These are phyloP conservation scores for Pagrus major DNA, from an alignment of 2,113 vertebrate species.

Conservation along the genomic window DNA sequence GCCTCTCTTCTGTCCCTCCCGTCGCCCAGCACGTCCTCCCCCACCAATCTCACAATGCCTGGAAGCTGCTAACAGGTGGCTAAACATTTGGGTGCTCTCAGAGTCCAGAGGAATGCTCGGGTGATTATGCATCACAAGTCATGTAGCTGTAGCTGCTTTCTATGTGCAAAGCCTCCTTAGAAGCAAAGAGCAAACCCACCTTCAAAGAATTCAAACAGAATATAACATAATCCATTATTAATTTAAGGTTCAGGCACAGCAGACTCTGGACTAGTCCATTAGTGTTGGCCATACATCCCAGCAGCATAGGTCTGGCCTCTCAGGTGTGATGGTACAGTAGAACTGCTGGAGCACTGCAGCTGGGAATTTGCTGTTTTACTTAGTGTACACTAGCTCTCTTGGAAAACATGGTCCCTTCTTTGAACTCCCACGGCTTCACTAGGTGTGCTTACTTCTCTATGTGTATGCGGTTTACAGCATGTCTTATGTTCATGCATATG, in stretches of 20 bases:
- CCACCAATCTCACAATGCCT: conserved; percentile 53
- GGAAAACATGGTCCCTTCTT: conserved; percentile 45
- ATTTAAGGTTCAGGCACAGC: conserved; percentile 48
- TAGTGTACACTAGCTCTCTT: conserved; percentile 36
- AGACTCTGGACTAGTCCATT: conserved; percentile 36
- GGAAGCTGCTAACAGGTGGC: conserved; percentile 80
- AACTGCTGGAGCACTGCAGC: conserved; percentile 43
- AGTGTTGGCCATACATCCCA: conserved; percentile 22
- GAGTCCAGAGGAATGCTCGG: conserved; percentile 54
- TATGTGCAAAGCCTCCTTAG: conserved; percentile 18
- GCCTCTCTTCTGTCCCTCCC: conserved; percentile 45
- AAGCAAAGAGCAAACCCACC: conserved; percentile 36
- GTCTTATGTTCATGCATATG: conserved; percentile 25
- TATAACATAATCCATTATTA: conserved; percentile 55
- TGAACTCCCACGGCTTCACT: conserved; percentile 60
- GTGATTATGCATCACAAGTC: conserved; percentile 60
- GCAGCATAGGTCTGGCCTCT: conserved; percentile 32
- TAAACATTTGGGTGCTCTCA: conserved; percentile 70
- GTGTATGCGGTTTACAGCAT: background rate
- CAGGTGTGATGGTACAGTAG: conserved; percentile 45
- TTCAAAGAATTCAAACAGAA: conserved; percentile 57
- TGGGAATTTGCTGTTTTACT: conserved; percentile 59
- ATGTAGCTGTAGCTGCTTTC: conserved; percentile 25
- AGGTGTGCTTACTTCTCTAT: conserved; percentile 44
- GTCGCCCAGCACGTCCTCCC: conserved; percentile 25